Conservation (phyloP, 2,113 vertebrate genomes). For the Hemichromis elongatus region DNA sequence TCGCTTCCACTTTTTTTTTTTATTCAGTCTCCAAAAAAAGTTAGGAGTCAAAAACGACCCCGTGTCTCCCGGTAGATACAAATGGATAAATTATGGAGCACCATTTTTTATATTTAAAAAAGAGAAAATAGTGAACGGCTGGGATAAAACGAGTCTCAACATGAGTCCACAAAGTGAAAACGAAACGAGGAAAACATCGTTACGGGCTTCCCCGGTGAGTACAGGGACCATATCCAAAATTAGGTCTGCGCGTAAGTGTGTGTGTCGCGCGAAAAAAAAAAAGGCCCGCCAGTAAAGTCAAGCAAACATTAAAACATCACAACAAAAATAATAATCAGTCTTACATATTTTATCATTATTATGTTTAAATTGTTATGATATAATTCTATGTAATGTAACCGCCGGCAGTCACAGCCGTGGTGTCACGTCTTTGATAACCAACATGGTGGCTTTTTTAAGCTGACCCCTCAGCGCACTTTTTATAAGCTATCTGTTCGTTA, state of each 20-base stretch:
- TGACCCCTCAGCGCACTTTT: neutral
- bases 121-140: neutral
- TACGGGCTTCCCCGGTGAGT: constrained; percentile 1
- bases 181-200: neutral
- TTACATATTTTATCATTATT: neutral
- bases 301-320: neutral
- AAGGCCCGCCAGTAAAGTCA: neutral
- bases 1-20: neutral
- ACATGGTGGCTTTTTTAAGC: neutral
- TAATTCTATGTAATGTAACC: neutral
- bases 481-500: neutral
- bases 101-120: fast-evolving
- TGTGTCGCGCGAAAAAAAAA: neutral
- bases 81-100: neutral
- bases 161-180: neutral
- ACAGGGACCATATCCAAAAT: neutral
- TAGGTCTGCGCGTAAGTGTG: neutral
- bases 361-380: neutral
- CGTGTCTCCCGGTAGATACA: neutral
- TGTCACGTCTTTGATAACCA: fast-evolving
- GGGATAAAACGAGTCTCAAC: neutral
- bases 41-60: neutral
- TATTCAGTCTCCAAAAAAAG: neutral
- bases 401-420: fast-evolving
- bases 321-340: neutral